A percentile compares a stretch with the other conserved stretches of the same genome.
These are phyloP conservation scores for Lithophane semibrunnea DNA, from an alignment of 2,888 invertebrate species.

Conservation along the genomic window DNA sequence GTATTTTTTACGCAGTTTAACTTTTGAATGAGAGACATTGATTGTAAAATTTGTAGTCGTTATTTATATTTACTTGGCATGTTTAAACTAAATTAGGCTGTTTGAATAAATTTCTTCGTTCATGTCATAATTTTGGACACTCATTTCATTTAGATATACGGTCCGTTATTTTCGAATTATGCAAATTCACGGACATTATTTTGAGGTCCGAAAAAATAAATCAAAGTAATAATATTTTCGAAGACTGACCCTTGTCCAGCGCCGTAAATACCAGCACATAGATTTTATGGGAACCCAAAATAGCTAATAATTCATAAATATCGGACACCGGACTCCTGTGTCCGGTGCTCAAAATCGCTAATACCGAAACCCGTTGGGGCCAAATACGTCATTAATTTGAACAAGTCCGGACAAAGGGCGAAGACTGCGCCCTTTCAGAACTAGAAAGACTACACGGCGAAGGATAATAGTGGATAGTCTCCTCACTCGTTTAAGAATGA, in stretches of 20 bases:
- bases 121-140: slow-evolving; percentile 60
- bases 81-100: slow-evolving; percentile 57
- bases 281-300: slow-evolving; percentile 85
- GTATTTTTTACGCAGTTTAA: slow-evolving; percentile 60
- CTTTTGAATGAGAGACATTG: slow-evolving; percentile 52
- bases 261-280: slow-evolving; percentile 65
- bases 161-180: slow-evolving; percentile 53
- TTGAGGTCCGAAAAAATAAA: slow-evolving; percentile 48
- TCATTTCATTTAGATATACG: slow-evolving; percentile 44
- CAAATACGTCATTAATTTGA: slow-evolving; percentile 79
- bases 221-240: slow-evolving; percentile 58
- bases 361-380: slow-evolving; percentile 83
- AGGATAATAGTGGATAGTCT: slow-evolving; percentile 84
- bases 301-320: slow-evolving; percentile 88
- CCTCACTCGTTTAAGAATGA: slow-evolving; percentile 89
- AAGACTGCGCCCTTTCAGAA: slow-evolving; percentile 80
- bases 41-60: slow-evolving; percentile 61
- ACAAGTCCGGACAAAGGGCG: slow-evolving; percentile 83
- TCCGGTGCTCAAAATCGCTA: slow-evolving; percentile 73
- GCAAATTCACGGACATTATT: slow-evolving; percentile 45
- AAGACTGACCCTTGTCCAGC: slow-evolving; percentile 66
- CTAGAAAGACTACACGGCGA: slow-evolving; percentile 69
- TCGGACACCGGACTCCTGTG: slow-evolving; percentile 80
- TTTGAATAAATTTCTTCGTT: slow-evolving; percentile 61
- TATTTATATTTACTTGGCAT: slow-evolving; percentile 53